Evolutionary conservation across 2,113 vertebrate genomes (phyloP).

Genomic region (Proterorhinus semilunaris): DNA sequence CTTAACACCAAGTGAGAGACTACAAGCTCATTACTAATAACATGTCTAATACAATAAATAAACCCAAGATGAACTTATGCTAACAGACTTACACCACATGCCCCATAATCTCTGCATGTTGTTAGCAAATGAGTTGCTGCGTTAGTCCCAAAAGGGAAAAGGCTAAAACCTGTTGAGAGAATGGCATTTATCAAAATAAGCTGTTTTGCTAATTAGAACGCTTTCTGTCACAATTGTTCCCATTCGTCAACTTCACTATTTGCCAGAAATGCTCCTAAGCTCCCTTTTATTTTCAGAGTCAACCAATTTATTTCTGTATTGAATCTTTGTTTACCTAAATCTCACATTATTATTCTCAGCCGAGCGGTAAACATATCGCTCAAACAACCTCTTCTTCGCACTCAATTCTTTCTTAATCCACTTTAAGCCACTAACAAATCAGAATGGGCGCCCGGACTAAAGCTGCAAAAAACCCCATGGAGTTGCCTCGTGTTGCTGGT

Average conservation of each 20-base stretch:
- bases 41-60: too few species aligned
- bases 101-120: too few species aligned
- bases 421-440: constrained; percentile 18
- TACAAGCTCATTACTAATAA: too few species aligned
- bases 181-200: not conserved
- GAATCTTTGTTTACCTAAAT: constrained; percentile 9
- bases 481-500: constrained; percentile 12
- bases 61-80: too few species aligned
- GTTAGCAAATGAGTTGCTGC: too few species aligned
- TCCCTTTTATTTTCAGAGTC: constrained; percentile 1
- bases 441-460: constrained; percentile 7
- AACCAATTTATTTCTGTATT: constrained; percentile 3
- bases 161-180: too few species aligned
- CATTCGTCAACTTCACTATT: not conserved
- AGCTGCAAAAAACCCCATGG: constrained; percentile 1
- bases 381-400: constrained; percentile 14
- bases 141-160: too few species aligned
- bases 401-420: constrained; percentile 14
- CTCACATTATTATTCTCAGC: not conserved
- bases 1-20: too few species aligned
- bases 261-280: not conserved
- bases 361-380: constrained; percentile 1
- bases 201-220: not conserved
- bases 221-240: not conserved
- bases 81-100: too few species aligned